These are phyloP conservation scores for Ammospiza caudacuta DNA, from an alignment of 2,113 vertebrate genomes.

Conservation along the genomic window DNA sequence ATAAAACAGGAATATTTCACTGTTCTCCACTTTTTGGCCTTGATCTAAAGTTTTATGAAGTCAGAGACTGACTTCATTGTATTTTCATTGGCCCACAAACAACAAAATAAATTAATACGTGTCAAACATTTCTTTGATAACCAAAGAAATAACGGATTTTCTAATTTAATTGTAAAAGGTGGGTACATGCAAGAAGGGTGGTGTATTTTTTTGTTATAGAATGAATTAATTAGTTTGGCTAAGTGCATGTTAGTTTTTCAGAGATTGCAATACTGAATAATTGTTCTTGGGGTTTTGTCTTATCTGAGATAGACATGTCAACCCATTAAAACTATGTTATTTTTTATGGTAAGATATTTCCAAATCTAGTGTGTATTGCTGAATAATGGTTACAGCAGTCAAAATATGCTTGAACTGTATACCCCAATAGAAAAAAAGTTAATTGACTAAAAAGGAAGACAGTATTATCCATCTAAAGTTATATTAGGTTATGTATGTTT, in stretches of 20 bases:
- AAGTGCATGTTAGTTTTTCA: slow-evolving; percentile 7
- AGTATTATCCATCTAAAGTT: background rate
- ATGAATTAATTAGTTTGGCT: background rate
- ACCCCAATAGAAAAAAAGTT: background rate
- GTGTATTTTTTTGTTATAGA: background rate
- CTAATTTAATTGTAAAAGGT: background rate
- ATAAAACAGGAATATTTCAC: background rate
- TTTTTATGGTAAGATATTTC: background rate
- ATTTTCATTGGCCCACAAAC: background rate
- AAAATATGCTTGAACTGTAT: background rate
- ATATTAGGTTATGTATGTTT: background rate
- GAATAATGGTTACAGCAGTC: background rate
- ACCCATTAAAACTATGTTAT: background rate
- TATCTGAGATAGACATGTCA: background rate
- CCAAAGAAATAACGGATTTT: background rate
- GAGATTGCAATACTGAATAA: background rate
- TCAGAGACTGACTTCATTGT: background rate
- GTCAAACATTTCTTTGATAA: background rate
- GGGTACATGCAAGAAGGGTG: background rate
- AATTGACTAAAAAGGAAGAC: background rate
- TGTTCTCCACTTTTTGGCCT: background rate
- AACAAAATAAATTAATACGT: background rate
- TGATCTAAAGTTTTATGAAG: background rate
- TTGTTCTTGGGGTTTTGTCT: background rate
- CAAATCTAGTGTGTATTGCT: background rate